Percentiles rank a stretch among this genome's conserved stretches.
Conservation (phyloP, 2,888 invertebrate genomes). For the Pammene fasciana region DNA sequence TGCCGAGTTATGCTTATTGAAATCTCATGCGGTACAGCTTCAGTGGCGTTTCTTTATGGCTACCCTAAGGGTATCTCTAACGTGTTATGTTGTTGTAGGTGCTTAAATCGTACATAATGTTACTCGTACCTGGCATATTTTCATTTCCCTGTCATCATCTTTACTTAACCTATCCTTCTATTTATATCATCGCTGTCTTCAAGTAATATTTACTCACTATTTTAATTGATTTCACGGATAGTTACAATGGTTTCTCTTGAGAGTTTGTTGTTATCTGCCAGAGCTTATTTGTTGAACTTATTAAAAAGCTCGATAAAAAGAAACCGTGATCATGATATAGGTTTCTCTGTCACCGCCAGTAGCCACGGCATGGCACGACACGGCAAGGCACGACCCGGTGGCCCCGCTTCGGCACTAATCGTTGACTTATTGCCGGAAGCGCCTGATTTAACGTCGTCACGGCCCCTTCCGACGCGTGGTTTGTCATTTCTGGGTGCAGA, state of each 20-base stretch:
- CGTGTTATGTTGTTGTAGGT: background rate
- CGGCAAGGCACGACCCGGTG: slow-evolving; percentile 21
- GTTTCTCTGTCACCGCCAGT: slow-evolving; percentile 1
- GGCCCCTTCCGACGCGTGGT: slow-evolving; percentile 36
- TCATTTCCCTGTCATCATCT: too few species aligned
- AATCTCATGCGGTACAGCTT: slow-evolving; percentile 12
- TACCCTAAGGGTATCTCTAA: slow-evolving; percentile 1
- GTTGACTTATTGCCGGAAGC: slow-evolving; percentile 57
- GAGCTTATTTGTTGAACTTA: too few species aligned
- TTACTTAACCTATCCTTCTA: too few species aligned
- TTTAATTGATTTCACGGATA: too few species aligned
- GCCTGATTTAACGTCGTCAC: slow-evolving; percentile 54
- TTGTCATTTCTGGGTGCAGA: slow-evolving; percentile 34
- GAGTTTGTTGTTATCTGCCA: too few species aligned
- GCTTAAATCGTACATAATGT: background rate
- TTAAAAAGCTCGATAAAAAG: background rate
- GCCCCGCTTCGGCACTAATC: slow-evolving; percentile 47
- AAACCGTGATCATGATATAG: slow-evolving; percentile 1
- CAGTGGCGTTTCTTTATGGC: slow-evolving; percentile 6
- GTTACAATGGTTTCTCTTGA: too few species aligned
- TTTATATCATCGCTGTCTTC: too few species aligned
- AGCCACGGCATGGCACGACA: background rate
- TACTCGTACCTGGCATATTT: too few species aligned
- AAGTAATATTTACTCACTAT: too few species aligned
- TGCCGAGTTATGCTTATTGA: slow-evolving; percentile 30